Conservation (phyloP, 2,888 invertebrate genomes). For the Melikaiella ostensackeni region DNA sequence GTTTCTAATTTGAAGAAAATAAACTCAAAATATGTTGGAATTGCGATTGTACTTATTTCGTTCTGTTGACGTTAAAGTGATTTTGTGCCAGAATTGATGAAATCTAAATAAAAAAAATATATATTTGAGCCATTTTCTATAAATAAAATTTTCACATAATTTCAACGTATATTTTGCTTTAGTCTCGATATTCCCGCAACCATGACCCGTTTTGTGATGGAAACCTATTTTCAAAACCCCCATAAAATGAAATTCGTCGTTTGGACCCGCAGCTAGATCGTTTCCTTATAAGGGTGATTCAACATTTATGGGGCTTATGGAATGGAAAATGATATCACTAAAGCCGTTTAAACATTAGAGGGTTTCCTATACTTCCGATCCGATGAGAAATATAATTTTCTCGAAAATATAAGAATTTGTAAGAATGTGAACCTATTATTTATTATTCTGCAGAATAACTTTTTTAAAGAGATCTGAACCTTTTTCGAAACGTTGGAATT, state of each 20-base stretch:
- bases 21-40: too few relatives aligned
- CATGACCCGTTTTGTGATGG: neutral
- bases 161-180: neutral
- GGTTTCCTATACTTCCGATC: neutral
- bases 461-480: too few relatives aligned
- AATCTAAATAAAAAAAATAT: neutral
- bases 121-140: neutral
- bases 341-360: too few relatives aligned
- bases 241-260: slow-evolving; percentile 66
- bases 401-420: neutral
- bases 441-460: too few relatives aligned
- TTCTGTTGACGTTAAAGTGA: too few relatives aligned
- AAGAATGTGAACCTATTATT: too few relatives aligned
- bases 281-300: slow-evolving; percentile 7
- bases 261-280: slow-evolving; percentile 53
- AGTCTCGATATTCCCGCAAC: too few relatives aligned
- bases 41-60: too few relatives aligned
- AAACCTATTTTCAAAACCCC: slow-evolving; percentile 28
- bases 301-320: slow-evolving; percentile 7
- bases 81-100: too few relatives aligned
- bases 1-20: too few relatives aligned
- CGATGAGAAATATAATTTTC: neutral
- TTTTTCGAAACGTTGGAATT: too few relatives aligned
- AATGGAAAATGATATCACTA: slow-evolving; percentile 1
- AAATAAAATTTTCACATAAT: neutral